Evolutionary conservation across 2,797 vertebrate genomes (phyloP), one percentile per base, ranked within the genome.

Genomic region (Oryzias dopingdopingensis): DNA sequence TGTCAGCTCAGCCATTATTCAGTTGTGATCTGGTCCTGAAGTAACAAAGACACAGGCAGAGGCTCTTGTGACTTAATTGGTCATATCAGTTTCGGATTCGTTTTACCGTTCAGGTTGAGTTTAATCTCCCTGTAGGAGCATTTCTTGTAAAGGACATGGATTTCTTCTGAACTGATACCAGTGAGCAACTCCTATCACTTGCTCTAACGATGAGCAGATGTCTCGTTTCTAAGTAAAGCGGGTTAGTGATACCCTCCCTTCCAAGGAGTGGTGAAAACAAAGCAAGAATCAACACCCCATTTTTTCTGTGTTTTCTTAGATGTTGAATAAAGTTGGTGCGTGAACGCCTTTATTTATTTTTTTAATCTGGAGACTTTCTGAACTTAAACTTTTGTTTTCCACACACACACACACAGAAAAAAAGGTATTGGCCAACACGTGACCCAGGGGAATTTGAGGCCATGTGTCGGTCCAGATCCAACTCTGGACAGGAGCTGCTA

Each of bases 151-250:
- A 84, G 43, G 63, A 55, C 67, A 62, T 52, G 15, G 37, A 63
- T 77, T 80, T 82, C 66, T 77, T 56, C 52, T 62, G 20, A 76
- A 83, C 3, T 72, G 79, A 88, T 79, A 84, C 41, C 65, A 63
- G 60, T 6, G 45, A 67, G 69, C 76, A 56, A 52, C 72, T 72
- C 63, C 76, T 78, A 68, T 86, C 80, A 23, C 59, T 60, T 70
- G 56, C 53, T 72, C 51, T 87, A 87, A 90, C 85, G 85, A 84
- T 85, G 78, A 90, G 76, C 88, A 88, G 83, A 89, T 91, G 86
- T 86, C 63, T 83, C 54, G 13, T 62, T 57, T 82, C 80, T 58
- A 50, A 77, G 70, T 15, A 37, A 62, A 69, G 61, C 53, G 53
- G 73, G 72, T 65, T 55, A 74, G 47, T 58, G 56, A 65, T 49